Evolutionary conservation across 2,113 vertebrate genomes (phyloP).

Genomic region (Danionella cerebrum): DNA sequence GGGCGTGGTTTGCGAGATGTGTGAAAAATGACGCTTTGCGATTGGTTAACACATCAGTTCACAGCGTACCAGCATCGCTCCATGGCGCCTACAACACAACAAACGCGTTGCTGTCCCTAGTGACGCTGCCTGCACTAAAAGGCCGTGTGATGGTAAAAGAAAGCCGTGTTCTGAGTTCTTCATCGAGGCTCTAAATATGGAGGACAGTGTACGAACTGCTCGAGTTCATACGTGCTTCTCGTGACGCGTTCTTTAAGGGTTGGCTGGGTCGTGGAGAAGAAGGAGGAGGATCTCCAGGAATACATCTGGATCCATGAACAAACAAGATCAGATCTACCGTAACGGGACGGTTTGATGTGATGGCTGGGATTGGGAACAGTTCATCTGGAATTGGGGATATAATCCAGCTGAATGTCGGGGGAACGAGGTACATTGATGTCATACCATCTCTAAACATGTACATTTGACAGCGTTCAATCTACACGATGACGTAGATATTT

Average conservation of each 20-base stretch:
- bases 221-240: not conserved
- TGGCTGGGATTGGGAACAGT: constrained; percentile 72
- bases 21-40: not conserved
- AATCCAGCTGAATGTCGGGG: constrained; percentile 90
- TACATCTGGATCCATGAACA: constrained; percentile 7
- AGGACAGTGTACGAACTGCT: not conserved
- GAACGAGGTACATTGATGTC: constrained; percentile 72
- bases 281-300: not conserved
- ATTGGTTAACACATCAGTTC: constrained; percentile 16
- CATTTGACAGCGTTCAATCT: too few relatives aligned
- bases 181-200: not conserved
- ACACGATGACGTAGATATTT: too few relatives aligned
- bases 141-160: not conserved
- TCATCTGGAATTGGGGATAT: constrained; percentile 80
- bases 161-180: not conserved
- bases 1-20: constrained; percentile 4
- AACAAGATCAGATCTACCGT: not conserved
- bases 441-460: not conserved
- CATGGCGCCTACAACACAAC: constrained; percentile 1
- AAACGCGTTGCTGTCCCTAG: not conserved
- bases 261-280: constrained; percentile 1
- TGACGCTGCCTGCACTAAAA: not conserved
- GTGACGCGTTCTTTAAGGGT: not conserved
- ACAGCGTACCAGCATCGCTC: not conserved
- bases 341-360: constrained; percentile 45